phyloP scores from a whole-genome alignment of 2,797 vertebrate genomes.

The Eulemur coronatus region DNA sequence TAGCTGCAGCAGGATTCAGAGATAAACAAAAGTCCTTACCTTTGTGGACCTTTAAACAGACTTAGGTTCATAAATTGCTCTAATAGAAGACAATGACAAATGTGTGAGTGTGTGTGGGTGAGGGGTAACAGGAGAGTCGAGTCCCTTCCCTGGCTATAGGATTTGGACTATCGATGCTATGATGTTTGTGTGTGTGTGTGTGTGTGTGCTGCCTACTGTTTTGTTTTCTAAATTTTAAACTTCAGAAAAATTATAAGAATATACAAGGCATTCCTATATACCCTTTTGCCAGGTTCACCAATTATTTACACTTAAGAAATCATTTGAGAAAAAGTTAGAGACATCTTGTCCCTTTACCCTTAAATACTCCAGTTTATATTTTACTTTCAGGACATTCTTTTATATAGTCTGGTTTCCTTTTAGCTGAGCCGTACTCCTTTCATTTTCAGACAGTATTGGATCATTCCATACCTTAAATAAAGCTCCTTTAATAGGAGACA shows the following conservation, averaged over 20 bases:
- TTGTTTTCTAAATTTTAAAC: not conserved
- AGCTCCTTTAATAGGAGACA: constrained; percentile 16
- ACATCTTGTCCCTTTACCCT: not conserved
- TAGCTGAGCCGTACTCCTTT: not conserved
- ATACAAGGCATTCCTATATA: not conserved
- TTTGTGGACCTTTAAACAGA: not conserved
- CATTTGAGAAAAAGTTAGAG: constrained; percentile 8
- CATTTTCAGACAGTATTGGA: not conserved
- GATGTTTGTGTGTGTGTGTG: not conserved
- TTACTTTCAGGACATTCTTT: constrained; percentile 15
- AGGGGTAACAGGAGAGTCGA: not conserved
- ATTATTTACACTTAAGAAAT: not conserved
- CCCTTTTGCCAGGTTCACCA: not conserved
- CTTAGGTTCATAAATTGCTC: not conserved
- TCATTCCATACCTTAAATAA: not conserved
- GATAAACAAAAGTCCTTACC: not conserved
- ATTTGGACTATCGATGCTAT: not conserved
- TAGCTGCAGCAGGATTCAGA: not conserved
- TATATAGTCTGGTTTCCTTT: not conserved
- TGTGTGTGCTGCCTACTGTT: not conserved
- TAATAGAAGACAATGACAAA: not conserved
- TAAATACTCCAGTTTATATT: not conserved
- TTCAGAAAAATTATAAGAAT: not conserved
- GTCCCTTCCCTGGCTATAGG: not conserved
- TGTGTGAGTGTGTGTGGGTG: not conserved